Evolutionary conservation across 2,888 invertebrate genomes (phyloP).

Genomic region (Zootermopsis nevadensis): DNA sequence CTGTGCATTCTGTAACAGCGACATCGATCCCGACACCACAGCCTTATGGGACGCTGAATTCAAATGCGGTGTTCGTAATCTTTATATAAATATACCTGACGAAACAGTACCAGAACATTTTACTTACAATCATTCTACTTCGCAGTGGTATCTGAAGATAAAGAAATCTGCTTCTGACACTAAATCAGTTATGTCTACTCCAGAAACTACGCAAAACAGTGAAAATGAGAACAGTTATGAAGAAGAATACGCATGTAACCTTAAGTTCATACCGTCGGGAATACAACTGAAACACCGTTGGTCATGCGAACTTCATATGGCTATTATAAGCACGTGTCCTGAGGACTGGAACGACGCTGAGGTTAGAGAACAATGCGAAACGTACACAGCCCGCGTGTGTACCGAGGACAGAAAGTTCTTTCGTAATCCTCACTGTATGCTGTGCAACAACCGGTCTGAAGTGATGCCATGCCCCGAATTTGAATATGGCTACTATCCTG

Average conservation of each 20-base stretch:
- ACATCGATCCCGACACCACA: not conserved
- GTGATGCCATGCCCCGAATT: too few relatives aligned
- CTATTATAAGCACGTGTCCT: not conserved
- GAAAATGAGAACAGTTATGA: not conserved
- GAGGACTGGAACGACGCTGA: not conserved
- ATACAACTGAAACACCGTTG: not conserved
- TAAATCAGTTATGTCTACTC: too few relatives aligned
- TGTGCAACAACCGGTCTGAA: not conserved
- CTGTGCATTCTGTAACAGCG: not conserved
- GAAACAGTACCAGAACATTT: not conserved
- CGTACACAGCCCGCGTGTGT: conserved; percentile 2
- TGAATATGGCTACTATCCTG: not conserved
- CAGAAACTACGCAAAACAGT: too few relatives aligned
- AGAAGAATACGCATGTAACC: not conserved
- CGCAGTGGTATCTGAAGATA: not conserved
- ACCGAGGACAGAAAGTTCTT: not conserved
- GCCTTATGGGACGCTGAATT: not conserved
- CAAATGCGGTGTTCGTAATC: not conserved
- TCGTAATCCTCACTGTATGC: not conserved
- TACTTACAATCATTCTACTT: not conserved
- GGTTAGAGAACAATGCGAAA: not conserved
- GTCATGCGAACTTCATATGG: not conserved
- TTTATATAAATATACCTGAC: not conserved
- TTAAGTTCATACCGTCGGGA: not conserved
- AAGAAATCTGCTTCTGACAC: too few relatives aligned